phyloP scores from a whole-genome alignment of 2,113 vertebrate species.

The Brachionichthys hirsutus region DNA sequence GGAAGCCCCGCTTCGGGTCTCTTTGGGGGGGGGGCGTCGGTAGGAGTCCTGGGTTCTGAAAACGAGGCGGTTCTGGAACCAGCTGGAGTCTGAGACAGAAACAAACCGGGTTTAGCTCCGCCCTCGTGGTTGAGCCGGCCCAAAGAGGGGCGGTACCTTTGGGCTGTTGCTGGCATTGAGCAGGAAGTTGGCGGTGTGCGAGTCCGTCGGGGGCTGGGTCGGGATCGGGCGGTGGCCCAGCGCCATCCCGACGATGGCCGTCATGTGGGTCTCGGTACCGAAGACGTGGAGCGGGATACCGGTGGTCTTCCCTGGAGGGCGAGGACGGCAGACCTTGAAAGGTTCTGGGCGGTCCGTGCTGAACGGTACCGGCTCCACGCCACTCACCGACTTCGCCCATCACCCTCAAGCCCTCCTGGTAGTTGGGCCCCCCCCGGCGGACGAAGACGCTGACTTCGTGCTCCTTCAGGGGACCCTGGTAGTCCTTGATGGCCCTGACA shows the following conservation, averaged over 20 bases:
- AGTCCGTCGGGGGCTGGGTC: conserved; percentile 88
- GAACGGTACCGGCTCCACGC: too few species aligned
- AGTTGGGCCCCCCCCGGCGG: conserved; percentile 94
- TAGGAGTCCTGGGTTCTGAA: conserved; percentile 82
- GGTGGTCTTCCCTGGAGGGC: conserved; percentile 88
- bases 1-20: conserved; percentile 83
- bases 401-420: conserved; percentile 95
- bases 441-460: conserved; percentile 95
- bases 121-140: too few species aligned
- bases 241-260: conserved; percentile 96
- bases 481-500: conserved; percentile 94
- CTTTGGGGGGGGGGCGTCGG: conserved; percentile 85
- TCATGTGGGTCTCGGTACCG: conserved; percentile 98
- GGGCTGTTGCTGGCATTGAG: conserved; percentile 91
- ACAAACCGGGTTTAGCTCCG: too few species aligned
- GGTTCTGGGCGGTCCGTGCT: too few species aligned
- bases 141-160: conserved; percentile 68
- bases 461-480: conserved; percentile 91
- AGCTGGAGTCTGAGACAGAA: conserved; percentile 82
- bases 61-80: conserved; percentile 92
- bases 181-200: conserved; percentile 96
- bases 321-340: too few species aligned
- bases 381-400: conserved; percentile 98
- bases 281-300: conserved; percentile 98
- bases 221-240: conserved; percentile 92